Evolutionary conservation across 35 echinoderm and acorn worm genomes (phyloP).

Genomic region (Lytechinus pictus): DNA sequence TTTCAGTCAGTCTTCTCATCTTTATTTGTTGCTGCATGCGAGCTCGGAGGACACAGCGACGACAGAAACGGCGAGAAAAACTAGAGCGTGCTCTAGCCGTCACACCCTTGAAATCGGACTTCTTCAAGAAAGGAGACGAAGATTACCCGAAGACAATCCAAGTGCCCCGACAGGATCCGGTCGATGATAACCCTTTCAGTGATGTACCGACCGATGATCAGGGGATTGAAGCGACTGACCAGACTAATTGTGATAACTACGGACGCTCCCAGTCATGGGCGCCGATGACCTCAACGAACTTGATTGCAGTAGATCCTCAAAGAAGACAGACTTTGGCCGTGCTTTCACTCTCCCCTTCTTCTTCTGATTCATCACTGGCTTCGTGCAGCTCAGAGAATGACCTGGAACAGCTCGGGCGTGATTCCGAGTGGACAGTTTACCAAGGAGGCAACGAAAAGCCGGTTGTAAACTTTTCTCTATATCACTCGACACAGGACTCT

Average conservation of each 20-base stretch:
- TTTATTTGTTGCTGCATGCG: not conserved
- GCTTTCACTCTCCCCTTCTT: conserved; percentile 7
- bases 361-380: conserved; percentile 32
- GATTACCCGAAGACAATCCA: not conserved
- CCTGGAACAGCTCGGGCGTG: not conserved
- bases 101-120: conserved; percentile 23
- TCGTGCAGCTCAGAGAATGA: conserved; percentile 27
- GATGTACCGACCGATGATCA: not conserved
- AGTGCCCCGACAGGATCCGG: conserved; percentile 15
- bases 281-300: not conserved
- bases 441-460: conserved; percentile 33
- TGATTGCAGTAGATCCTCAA: not conserved
- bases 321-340: conserved; percentile 27
- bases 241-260: not conserved
- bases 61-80: conserved; percentile 15
- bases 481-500: conserved; percentile 1
- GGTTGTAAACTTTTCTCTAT: conserved; percentile 26
- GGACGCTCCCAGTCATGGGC: conserved; percentile 16
- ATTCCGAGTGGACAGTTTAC: not conserved
- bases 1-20: not conserved
- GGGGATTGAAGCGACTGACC: not conserved
- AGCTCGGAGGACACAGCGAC: not conserved
- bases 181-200: not conserved
- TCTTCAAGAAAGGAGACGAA: not conserved
- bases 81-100: not conserved